Evolutionary conservation across 2,113 vertebrate species (phyloP).

Genomic region (Ceyx cyanopectus): DNA sequence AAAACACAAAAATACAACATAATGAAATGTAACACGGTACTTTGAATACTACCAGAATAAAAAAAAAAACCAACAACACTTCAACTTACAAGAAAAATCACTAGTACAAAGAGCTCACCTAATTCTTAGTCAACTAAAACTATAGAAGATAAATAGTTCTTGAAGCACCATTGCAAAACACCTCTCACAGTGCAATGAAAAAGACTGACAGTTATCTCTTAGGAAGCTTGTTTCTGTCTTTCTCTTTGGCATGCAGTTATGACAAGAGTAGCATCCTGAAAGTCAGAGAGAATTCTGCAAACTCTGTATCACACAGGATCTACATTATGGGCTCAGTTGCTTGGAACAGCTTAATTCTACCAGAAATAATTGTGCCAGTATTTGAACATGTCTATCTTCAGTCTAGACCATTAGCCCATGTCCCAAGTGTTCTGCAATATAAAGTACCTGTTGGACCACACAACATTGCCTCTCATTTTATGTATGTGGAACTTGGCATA

Average conservation of each 20-base stretch:
- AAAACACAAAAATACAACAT: not conserved
- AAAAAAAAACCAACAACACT: not conserved
- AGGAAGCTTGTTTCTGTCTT: not conserved
- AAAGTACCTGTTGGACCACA: not conserved
- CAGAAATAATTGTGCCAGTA: not conserved
- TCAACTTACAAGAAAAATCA: not conserved
- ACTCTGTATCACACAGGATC: not conserved
- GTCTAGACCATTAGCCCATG: not conserved
- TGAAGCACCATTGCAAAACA: not conserved
- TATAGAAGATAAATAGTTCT: not conserved
- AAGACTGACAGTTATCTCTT: not conserved
- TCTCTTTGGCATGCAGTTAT: not conserved
- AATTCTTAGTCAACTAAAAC: not conserved
- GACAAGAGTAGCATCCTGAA: not conserved
- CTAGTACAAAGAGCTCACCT: not conserved
- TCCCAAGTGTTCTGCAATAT: not conserved
- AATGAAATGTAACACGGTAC: not conserved
- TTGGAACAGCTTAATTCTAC: not conserved
- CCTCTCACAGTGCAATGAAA: not conserved
- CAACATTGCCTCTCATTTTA: not conserved
- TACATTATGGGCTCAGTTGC: not conserved
- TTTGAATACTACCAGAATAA: not conserved
- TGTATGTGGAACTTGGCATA: fast-evolving
- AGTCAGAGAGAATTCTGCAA: not conserved
- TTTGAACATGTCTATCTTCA: not conserved